phyloP scores from a whole-genome alignment of 2,797 vertebrate species.

The Podarcis siculus region DNA sequence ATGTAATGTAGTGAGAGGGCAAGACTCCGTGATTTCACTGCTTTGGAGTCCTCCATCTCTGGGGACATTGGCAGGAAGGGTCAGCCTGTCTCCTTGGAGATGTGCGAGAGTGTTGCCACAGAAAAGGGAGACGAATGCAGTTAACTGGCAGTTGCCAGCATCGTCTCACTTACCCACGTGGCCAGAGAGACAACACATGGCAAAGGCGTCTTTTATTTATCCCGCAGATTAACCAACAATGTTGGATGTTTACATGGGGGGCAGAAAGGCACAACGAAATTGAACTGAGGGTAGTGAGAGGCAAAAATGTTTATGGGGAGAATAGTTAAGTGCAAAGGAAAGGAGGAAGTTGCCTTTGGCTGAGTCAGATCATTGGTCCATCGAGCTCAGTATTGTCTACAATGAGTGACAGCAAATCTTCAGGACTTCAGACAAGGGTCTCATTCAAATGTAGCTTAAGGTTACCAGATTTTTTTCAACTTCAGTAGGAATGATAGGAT shows the following conservation, averaged over 20 bases:
- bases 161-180: neutral
- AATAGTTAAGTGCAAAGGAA: neutral
- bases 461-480: too few species aligned
- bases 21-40: slow-evolving; percentile 34
- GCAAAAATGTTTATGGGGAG: neutral
- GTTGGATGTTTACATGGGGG: neutral
- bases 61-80: slow-evolving; percentile 38
- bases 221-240: neutral
- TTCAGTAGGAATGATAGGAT: too few species aligned
- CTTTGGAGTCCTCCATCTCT: slow-evolving; percentile 40
- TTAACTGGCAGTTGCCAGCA: slow-evolving; percentile 34
- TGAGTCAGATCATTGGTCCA: too few species aligned
- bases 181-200: neutral
- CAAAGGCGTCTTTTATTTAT: neutral
- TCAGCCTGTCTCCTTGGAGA: slow-evolving; percentile 55
- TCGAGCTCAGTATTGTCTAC: too few species aligned
- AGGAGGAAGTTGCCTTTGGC: too few species aligned
- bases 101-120: slow-evolving; percentile 49
- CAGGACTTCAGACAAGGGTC: too few species aligned
- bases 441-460: too few species aligned
- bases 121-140: slow-evolving; percentile 45
- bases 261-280: neutral
- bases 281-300: neutral
- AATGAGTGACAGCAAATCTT: too few species aligned
- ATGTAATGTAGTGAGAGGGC: neutral